Evolutionary conservation across 2,888 invertebrate species (phyloP), one percentile per base, ranked within the genome.

Genomic region (Dolichopus griseipennis): DNA sequence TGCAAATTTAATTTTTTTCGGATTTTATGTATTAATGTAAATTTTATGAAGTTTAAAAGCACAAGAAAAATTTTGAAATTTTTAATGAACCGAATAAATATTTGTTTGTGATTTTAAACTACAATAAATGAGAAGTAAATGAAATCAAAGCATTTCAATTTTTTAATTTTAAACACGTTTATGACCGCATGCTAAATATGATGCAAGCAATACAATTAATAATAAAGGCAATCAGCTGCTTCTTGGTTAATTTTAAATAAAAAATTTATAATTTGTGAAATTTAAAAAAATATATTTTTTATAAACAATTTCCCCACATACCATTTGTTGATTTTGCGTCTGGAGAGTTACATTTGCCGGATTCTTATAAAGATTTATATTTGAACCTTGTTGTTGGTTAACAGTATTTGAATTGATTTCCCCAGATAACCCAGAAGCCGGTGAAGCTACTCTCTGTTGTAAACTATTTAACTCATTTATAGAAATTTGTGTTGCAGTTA

Each of bases 241-340:
- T 52, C 15, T 37, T 4, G 2, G 12, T 52, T 18, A 52, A 18
- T 52, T 52, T 52, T 52, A 3, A 2, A 18, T 9, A 18, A 12
- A 52, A 52, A 52, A 18, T 52, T 7, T 18, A 41, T 12, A 41
- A 41, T 52, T 15, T 52, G 2, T 37, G 37, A 37, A 37, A 37
- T 10, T 37, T n/a, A n/a, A n/a, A n/a, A 37, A 8, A 37, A 7
- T 37, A 10, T 37, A 37, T 37, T n/a, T n/a, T n/a, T 27, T 27
- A 27, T n/a, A 27, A 27, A 4, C 27, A 12, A 6, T 41, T 41
- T 41, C 8, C 18, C 9, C 15, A 52, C 61, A 66, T 0, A 27
- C 61, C 21, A 66, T 61, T 22, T 69, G 1, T 33, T 63, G 8
- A 33, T 65, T 6, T 10, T 69, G 33, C 34, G 69, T 70, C 15